phyloP scores from a whole-genome alignment of 2,888 invertebrate genomes.

The Hipparchia sbordonii region DNA sequence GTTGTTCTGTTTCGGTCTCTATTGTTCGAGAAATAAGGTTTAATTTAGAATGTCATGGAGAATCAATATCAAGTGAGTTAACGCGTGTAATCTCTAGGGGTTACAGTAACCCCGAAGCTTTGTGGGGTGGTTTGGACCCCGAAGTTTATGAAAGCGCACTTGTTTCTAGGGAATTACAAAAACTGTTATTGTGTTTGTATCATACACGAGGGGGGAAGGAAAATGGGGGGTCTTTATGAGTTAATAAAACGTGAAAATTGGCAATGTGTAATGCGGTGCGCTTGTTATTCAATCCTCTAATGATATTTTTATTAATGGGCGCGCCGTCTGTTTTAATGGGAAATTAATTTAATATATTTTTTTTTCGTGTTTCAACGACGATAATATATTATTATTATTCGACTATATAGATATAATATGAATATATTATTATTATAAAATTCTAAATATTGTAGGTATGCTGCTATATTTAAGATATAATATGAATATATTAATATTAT shows the following conservation, averaged over 20 bases:
- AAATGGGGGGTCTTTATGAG: conserved; percentile 63
- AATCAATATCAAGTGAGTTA: conserved; percentile 68
- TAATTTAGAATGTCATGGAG: conserved; percentile 40
- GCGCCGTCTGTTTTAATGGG: conserved; percentile 50
- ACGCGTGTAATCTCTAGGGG: conserved; percentile 67
- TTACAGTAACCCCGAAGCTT: conserved; percentile 68
- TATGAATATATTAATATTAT: no score
- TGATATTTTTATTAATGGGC: conserved; percentile 59
- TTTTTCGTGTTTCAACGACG: no score
- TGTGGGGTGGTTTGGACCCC: conserved; percentile 65
- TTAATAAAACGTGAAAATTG: conserved; percentile 76
- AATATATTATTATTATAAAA: no score
- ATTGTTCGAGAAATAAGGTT: conserved; percentile 29
- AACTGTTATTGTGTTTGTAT: conserved; percentile 76
- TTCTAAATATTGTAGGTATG: no score
- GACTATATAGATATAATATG: no score
- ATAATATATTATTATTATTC: no score
- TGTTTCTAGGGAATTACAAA: conserved; percentile 76
- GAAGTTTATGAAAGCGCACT: conserved; percentile 77
- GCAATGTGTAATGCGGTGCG: conserved; percentile 50
- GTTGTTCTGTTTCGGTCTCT: conserved; percentile 42
- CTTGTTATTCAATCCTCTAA: conserved; percentile 49
- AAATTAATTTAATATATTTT: conserved; percentile 20
- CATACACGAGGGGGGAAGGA: conserved; percentile 47
- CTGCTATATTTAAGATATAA: no score